Conservation (phyloP, 1,140 invertebrate species). For the Solen grandis region DNA sequence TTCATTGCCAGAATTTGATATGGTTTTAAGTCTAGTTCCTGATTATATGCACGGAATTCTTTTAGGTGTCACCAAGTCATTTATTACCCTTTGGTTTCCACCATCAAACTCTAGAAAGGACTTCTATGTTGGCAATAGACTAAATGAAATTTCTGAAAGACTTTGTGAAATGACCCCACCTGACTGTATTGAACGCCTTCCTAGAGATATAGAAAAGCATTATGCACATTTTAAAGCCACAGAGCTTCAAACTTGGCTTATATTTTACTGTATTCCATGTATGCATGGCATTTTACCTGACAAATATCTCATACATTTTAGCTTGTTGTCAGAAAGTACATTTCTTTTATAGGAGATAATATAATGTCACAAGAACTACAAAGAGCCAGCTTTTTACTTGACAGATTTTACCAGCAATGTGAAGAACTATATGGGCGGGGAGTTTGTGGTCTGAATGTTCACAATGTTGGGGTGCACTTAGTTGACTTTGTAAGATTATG, state of each 20-base stretch:
- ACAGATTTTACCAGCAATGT: constrained; percentile 2
- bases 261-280: constrained; percentile 20
- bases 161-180: constrained; percentile 3
- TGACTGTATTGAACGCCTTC: constrained; percentile 6
- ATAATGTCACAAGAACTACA: constrained; percentile 8
- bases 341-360: constrained; percentile 25
- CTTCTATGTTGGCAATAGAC: constrained; percentile 10
- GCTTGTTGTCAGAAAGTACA: constrained; percentile 19
- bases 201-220: constrained; percentile 12
- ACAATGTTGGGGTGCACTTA: constrained; percentile 26
- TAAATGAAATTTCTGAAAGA: constrained; percentile 20
- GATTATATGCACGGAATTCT: constrained; percentile 34
- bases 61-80: constrained; percentile 17
- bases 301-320: constrained; percentile 2
- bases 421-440: neutral
- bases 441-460: constrained; percentile 9
- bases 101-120: constrained; percentile 8
- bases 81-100: neutral
- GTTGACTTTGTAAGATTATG: constrained; percentile 16
- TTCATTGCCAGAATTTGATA: constrained; percentile 4
- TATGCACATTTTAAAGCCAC: constrained; percentile 19
- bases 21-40: neutral
- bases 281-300: constrained; percentile 15
- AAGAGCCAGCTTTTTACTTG: neutral
- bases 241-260: constrained; percentile 18